Conservation (phyloP, 2,888 invertebrate genomes). For the Serrognathus titanus region DNA sequence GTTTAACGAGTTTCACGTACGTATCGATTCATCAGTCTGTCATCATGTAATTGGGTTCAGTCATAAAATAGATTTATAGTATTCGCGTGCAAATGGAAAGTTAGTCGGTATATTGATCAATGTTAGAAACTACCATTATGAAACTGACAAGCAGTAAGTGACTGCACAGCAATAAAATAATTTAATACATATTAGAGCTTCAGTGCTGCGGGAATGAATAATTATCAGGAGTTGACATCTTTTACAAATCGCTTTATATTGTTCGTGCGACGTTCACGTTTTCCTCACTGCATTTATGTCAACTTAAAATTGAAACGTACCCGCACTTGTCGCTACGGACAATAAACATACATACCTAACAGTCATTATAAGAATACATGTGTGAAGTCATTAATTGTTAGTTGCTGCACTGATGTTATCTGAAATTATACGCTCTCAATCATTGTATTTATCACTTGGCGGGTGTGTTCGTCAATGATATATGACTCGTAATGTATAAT, state of each 20-base stretch:
- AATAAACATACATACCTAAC: too few species aligned
- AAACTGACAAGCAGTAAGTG: conserved; percentile 12
- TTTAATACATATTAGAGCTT: conserved; percentile 7
- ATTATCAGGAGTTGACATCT: too few species aligned
- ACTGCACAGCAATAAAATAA: conserved; percentile 14
- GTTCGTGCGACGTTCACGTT: too few species aligned
- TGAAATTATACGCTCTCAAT: conserved; percentile 42
- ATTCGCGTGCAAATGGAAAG: conserved; percentile 30
- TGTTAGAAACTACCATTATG: conserved; percentile 16
- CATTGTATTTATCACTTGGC: conserved; percentile 40
- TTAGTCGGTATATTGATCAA: conserved; percentile 31
- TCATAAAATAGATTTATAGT: conserved; percentile 35
- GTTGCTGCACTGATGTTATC: conserved; percentile 36
- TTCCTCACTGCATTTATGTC: too few species aligned
- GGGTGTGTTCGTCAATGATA: conserved; percentile 41
- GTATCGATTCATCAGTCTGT: conserved; percentile 30
- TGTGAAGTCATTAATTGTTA: conserved; percentile 39
- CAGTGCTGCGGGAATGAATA: too few species aligned
- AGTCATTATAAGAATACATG: conserved; percentile 22
- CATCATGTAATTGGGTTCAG: conserved; percentile 33
- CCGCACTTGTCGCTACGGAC: too few species aligned
- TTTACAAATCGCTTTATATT: too few species aligned
- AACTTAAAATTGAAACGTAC: too few species aligned
- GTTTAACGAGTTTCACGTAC: conserved; percentile 14
- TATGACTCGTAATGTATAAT: conserved; percentile 40